Conservation (phyloP, 2,797 vertebrate species). For the Coilia nasus region DNA sequence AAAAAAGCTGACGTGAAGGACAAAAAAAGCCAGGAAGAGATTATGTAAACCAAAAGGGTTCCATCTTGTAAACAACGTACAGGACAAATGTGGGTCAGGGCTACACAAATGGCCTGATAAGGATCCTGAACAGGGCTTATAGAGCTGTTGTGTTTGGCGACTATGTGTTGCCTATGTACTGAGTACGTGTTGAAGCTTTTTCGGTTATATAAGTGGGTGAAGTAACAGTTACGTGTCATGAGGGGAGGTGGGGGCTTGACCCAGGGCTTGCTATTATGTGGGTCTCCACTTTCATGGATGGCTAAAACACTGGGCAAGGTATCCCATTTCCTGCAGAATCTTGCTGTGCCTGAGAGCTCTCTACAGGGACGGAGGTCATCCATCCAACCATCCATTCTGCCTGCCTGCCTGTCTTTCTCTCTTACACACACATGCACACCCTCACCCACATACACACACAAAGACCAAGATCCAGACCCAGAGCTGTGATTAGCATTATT, state of each 20-base stretch:
- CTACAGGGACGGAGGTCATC: not conserved
- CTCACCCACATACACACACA: not conserved
- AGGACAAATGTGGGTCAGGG: not conserved
- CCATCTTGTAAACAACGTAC: too few species aligned
- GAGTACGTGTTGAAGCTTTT: not conserved
- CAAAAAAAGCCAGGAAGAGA: too few species aligned
- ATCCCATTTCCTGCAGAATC: constrained; percentile 29
- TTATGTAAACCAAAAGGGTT: too few species aligned
- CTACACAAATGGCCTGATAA: not conserved
- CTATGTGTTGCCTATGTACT: not conserved
- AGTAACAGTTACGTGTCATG: constrained; percentile 9
- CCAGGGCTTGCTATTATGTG: constrained; percentile 36
- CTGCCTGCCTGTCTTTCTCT: not conserved
- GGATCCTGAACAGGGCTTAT: not conserved
- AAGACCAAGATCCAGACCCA: constrained; percentile 19
- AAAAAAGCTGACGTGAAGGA: not conserved
- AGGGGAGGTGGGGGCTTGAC: not conserved
- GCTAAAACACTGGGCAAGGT: constrained; percentile 24
- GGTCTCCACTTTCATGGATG: constrained; percentile 50
- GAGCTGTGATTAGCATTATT: constrained; percentile 49
- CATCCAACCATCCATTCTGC: not conserved
- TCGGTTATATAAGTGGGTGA: constrained; percentile 13
- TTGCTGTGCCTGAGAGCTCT: not conserved
- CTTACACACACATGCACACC: not conserved
- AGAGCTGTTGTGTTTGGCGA: not conserved